These are phyloP conservation scores for Rhyacophila evoluta DNA, from an alignment of 2,888 invertebrate genomes.

Conservation along the genomic window DNA sequence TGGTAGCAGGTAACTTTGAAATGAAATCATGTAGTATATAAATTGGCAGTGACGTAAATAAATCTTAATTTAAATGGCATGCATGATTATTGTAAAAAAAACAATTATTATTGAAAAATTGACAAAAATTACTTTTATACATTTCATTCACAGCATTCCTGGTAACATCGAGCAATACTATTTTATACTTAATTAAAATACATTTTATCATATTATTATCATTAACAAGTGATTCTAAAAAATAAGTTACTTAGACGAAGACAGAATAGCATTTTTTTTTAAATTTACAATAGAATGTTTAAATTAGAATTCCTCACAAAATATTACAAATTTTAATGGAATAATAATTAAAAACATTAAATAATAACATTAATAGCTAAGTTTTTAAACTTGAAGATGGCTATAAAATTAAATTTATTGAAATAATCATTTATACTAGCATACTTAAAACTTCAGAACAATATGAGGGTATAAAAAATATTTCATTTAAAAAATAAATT, in stretches of 20 bases:
- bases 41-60: not conserved
- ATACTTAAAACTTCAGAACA: too few relatives aligned
- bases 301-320: not conserved
- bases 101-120: not conserved
- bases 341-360: not conserved
- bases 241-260: constrained; percentile 16
- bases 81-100: not conserved
- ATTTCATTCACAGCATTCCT: constrained; percentile 12
- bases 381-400: not conserved
- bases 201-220: not conserved
- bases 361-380: not conserved
- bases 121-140: not conserved
- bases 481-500: too few relatives aligned
- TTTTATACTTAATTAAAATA: not conserved
- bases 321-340: not conserved
- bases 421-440: too few relatives aligned
- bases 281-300: not conserved
- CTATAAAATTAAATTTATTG: too few relatives aligned
- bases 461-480: too few relatives aligned
- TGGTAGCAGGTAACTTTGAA: not conserved
- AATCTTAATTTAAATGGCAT: constrained; percentile 12
- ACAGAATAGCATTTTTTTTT: constrained; percentile 17
- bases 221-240: constrained; percentile 14
- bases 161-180: constrained; percentile 4
- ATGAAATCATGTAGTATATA: not conserved